Evolutionary conservation across 64 coral and sea anemone genomes (phyloP).

Genomic region (Dendrophyllia cribrosa): DNA sequence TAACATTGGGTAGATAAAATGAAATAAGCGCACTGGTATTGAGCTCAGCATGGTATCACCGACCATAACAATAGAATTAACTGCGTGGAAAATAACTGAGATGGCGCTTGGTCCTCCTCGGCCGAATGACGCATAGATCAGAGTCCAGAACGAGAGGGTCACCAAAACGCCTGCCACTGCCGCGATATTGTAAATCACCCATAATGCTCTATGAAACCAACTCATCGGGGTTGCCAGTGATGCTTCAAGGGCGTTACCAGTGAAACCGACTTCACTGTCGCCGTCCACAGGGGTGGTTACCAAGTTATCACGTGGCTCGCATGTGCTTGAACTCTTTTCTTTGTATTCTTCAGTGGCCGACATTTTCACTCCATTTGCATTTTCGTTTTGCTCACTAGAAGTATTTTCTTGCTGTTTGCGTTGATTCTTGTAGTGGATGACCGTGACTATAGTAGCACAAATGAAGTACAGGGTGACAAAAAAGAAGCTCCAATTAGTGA

Average conservation of each 20-base stretch:
- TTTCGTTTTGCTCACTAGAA: background rate
- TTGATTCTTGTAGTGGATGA: conserved; percentile 25
- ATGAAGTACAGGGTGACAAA: conserved; percentile 40
- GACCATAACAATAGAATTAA: conserved; percentile 17
- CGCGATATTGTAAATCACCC: conserved; percentile 57
- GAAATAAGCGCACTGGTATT: conserved; percentile 49
- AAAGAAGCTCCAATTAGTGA: conserved; percentile 56
- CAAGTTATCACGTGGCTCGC: background rate
- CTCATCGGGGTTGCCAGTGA: background rate
- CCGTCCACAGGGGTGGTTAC: background rate
- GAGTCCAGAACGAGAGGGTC: conserved; percentile 1
- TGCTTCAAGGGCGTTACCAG: background rate
- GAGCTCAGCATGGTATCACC: conserved; percentile 40
- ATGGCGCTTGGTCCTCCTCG: background rate
- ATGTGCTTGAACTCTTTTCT: too few species aligned
- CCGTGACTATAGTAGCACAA: conserved; percentile 24
- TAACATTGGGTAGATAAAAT: conserved; percentile 44
- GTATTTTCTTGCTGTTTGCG: background rate
- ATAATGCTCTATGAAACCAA: conserved; percentile 37
- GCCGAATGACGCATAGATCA: background rate
- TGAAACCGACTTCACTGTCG: background rate
- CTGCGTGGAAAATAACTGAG: conserved; percentile 19
- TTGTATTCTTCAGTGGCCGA: background rate
- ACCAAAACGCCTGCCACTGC: conserved; percentile 25
- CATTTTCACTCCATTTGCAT: background rate